Percentiles rank a stretch among this genome's conserved stretches.
These are phyloP conservation scores for Condylura cristata DNA, from an alignment of 2,113 vertebrate species.

Conservation along the genomic window DNA sequence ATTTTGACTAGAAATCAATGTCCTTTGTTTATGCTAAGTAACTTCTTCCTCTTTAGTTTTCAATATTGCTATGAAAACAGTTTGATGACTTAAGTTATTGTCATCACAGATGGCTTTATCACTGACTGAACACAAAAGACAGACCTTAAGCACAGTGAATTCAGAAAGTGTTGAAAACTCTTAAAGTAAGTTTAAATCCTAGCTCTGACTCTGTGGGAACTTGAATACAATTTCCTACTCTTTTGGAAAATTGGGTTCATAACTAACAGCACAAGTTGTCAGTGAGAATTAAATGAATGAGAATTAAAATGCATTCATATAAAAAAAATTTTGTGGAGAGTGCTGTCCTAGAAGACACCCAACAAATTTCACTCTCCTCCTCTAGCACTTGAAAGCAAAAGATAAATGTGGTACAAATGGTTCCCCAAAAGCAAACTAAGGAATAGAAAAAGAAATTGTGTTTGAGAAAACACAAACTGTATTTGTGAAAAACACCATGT, in stretches of 20 bases:
- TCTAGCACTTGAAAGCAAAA: neutral
- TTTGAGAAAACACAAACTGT: neutral
- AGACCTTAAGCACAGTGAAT: neutral
- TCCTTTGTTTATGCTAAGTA: neutral
- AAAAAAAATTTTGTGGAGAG: neutral
- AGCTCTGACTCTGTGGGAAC: neutral
- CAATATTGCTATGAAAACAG: neutral
- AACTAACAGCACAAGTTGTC: neutral
- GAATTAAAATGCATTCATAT: neutral
- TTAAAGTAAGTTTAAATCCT: neutral
- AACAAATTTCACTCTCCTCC: neutral
- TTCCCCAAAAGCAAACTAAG: neutral
- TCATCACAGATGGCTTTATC: neutral
- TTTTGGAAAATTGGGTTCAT: neutral
- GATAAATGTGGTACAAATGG: neutral
- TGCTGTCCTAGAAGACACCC: neutral
- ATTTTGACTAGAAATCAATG: neutral
- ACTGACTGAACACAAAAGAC: neutral
- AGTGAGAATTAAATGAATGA: neutral
- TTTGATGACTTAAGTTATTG: neutral
- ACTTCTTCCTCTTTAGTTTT: neutral
- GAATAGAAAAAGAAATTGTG: neutral
- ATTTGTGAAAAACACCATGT: slow-evolving; percentile 39
- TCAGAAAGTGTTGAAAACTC: neutral
- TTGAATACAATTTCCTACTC: neutral